Percentiles rank a stretch among this genome's conserved stretches.
These are phyloP conservation scores for Phalacrocorax brasilianus DNA, from an alignment of 2,113 vertebrate species.

Conservation along the genomic window DNA sequence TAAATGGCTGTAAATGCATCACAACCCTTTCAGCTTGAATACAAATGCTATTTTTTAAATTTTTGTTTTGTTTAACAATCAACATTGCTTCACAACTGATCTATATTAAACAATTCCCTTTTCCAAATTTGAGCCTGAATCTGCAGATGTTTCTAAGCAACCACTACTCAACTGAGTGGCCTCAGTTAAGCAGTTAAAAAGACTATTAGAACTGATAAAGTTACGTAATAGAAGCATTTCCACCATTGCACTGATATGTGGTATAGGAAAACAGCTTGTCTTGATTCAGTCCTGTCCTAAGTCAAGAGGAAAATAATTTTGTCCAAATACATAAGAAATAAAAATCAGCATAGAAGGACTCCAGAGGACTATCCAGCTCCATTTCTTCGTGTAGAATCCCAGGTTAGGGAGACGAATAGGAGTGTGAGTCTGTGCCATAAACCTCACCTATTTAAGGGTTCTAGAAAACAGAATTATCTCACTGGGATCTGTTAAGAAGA, in stretches of 20 bases:
- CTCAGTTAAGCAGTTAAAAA: background rate
- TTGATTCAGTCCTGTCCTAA: background rate
- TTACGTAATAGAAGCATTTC: background rate
- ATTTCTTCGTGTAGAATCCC: background rate
- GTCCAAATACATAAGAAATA: background rate
- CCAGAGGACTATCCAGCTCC: background rate
- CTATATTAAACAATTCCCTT: background rate
- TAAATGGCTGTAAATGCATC: background rate
- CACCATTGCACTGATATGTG: accelerated
- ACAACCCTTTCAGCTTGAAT: background rate
- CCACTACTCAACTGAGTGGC: background rate
- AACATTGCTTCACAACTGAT: background rate
- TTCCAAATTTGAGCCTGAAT: background rate
- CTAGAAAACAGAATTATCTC: background rate
- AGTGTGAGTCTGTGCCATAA: background rate
- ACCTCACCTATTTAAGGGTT: background rate
- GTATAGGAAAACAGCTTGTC: background rate
- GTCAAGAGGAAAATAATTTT: background rate
- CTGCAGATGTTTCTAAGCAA: background rate
- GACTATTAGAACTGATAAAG: background rate
- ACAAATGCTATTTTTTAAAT: background rate
- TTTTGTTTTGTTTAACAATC: background rate
- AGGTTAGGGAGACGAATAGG: background rate
- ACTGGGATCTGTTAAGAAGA: background rate
- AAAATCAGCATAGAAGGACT: background rate